Evolutionary conservation across 2,888 invertebrate species (phyloP).

Genomic region (Eristalinus aeneus): DNA sequence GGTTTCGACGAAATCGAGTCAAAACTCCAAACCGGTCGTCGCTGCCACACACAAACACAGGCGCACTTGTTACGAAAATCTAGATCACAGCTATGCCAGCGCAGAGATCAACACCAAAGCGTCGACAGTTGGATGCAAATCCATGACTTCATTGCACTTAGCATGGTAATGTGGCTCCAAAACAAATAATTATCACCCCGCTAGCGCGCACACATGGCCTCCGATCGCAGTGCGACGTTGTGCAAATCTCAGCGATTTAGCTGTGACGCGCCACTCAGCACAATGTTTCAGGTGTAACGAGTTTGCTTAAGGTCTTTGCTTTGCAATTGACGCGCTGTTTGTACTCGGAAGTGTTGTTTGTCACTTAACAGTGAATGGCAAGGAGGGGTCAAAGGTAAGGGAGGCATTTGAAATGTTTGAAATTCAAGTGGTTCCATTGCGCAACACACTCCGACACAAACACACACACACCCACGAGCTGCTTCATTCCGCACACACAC

Average conservation of each 20-base stretch:
- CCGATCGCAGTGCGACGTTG: neutral
- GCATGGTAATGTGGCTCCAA: neutral
- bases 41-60: neutral
- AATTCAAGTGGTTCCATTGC: slow-evolving; percentile 10
- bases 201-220: neutral
- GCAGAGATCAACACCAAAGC: neutral
- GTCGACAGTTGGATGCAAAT: neutral
- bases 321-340: neutral
- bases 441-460: slow-evolving; percentile 21
- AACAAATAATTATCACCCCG: neutral
- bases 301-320: neutral
- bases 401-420: slow-evolving; percentile 1
- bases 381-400: slow-evolving; percentile 35
- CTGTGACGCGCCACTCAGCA: neutral
- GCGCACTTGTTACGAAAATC: neutral
- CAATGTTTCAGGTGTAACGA: slow-evolving; percentile 6
- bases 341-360: slow-evolving; percentile 1
- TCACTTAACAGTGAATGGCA: neutral
- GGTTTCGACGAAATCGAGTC: neutral
- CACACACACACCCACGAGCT: neutral
- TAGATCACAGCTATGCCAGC: neutral
- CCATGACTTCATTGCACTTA: neutral
- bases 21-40: slow-evolving; percentile 7
- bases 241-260: neutral
- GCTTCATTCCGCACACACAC: neutral